Percentiles rank a stretch among this genome's conserved stretches.
phyloP scores from a whole-genome alignment of 1,140 invertebrate species.

The Megathymus violae region DNA sequence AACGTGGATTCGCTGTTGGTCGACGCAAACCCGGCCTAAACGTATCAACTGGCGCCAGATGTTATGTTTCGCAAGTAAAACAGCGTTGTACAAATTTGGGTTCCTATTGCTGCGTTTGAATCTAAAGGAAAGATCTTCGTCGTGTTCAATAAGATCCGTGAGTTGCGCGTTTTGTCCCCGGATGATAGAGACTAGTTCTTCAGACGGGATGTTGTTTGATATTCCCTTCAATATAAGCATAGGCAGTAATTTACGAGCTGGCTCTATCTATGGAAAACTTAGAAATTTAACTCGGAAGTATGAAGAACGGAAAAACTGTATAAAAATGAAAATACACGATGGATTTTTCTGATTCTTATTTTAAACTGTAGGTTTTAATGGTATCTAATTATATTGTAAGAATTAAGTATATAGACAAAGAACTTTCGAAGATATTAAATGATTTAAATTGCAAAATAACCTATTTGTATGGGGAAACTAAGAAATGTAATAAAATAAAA shows the following conservation, averaged over 20 bases:
- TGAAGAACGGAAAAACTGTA: no score
- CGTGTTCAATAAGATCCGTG: neutral
- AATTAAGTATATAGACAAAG: no score
- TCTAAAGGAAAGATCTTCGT: neutral
- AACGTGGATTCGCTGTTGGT: neutral
- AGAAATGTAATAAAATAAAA: no score
- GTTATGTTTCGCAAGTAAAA: neutral
- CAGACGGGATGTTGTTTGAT: neutral
- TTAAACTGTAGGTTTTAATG: no score
- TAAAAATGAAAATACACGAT: no score
- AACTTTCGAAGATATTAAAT: no score
- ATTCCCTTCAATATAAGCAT: neutral
- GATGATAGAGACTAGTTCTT: neutral
- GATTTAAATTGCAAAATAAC: no score
- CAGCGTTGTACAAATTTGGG: neutral
- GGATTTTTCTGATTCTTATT: no score
- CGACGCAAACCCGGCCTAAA: neutral
- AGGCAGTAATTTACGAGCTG: neutral
- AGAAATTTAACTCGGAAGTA: no score
- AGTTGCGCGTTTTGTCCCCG: neutral
- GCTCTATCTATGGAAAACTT: no score
- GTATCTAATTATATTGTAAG: no score
- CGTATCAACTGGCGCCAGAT: neutral
- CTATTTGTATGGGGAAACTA: no score
- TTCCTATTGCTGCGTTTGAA: neutral